These are phyloP conservation scores for Stenodema calcarata DNA, from an alignment of 2,888 invertebrate genomes.

Conservation along the genomic window DNA sequence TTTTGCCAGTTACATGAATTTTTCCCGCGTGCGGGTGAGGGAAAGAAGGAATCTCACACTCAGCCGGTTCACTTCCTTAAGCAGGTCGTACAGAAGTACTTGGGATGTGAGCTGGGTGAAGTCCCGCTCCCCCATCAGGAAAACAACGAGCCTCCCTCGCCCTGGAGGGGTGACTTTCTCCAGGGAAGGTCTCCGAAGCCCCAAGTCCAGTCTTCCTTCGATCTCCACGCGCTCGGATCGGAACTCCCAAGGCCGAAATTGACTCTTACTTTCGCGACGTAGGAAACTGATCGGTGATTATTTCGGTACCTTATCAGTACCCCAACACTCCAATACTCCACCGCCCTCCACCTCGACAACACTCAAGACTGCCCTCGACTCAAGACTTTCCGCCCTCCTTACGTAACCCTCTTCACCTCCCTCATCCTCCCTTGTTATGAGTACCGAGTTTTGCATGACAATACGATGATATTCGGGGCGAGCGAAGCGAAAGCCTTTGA, in stretches of 20 bases:
- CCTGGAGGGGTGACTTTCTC: too few relatives aligned
- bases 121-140: neutral
- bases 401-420: neutral
- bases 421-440: neutral
- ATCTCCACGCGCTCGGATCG: neutral
- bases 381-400: neutral
- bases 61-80: too few relatives aligned
- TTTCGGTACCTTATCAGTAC: neutral
- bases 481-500: neutral
- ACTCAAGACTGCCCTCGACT: too few relatives aligned
- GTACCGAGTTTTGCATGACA: slow-evolving; percentile 2
- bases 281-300: neutral
- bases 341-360: neutral
- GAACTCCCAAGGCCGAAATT: neutral
- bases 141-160: neutral
- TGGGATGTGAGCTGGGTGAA: too few relatives aligned
- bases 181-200: neutral
- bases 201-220: neutral
- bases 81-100: too few relatives aligned
- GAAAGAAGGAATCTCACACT: too few relatives aligned
- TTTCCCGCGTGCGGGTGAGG: too few relatives aligned
- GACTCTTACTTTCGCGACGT: neutral
- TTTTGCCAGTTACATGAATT: too few relatives aligned
- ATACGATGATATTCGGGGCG: neutral
- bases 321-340: neutral